These are phyloP conservation scores for Drosophila auraria DNA, from an alignment of 1,140 invertebrate genomes.

Conservation along the genomic window DNA sequence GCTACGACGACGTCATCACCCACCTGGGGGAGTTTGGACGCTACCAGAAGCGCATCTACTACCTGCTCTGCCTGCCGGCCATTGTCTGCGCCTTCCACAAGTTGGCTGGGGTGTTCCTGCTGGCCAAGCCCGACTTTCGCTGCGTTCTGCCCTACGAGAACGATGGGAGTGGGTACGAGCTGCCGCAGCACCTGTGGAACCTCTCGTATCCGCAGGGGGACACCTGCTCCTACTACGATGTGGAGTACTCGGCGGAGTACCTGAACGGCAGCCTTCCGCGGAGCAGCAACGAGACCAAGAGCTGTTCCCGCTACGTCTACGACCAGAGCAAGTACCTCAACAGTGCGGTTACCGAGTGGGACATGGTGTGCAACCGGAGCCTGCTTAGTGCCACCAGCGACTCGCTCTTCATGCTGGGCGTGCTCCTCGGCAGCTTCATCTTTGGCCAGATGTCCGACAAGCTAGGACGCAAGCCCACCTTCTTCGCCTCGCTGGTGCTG, in stretches of 20 bases:
- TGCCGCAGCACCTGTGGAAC: constrained; percentile 85
- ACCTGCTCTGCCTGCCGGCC: constrained; percentile 90
- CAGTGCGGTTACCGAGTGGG: constrained; percentile 90
- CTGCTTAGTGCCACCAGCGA: constrained; percentile 91
- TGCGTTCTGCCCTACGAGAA: constrained; percentile 88
- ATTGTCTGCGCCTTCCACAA: constrained; percentile 92
- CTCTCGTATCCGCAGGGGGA: constrained; percentile 87
- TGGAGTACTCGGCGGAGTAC: constrained; percentile 82
- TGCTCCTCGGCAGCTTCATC: constrained; percentile 91
- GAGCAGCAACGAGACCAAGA: constrained; percentile 47
- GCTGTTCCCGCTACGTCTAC: constrained; percentile 88
- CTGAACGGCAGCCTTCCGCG: constrained; percentile 52
- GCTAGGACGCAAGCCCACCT: constrained; percentile 90
- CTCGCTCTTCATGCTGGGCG: constrained; percentile 93
- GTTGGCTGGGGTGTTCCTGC: constrained; percentile 90
- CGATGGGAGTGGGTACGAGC: constrained; percentile 84
- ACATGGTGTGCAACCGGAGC: constrained; percentile 90
- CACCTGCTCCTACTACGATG: constrained; percentile 86
- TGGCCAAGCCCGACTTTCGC: constrained; percentile 88
- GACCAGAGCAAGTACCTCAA: constrained; percentile 87
- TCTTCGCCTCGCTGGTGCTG: constrained; percentile 90
- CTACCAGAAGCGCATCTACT: constrained; percentile 90
- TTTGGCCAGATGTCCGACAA: constrained; percentile 93
- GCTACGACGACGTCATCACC: constrained; percentile 90
- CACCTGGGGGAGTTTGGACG: constrained; percentile 91